A percentile compares a stretch with the other conserved stretches of the same genome.
Conservation (phyloP, 2,888 invertebrate species). For the Tillus elongatus region DNA sequence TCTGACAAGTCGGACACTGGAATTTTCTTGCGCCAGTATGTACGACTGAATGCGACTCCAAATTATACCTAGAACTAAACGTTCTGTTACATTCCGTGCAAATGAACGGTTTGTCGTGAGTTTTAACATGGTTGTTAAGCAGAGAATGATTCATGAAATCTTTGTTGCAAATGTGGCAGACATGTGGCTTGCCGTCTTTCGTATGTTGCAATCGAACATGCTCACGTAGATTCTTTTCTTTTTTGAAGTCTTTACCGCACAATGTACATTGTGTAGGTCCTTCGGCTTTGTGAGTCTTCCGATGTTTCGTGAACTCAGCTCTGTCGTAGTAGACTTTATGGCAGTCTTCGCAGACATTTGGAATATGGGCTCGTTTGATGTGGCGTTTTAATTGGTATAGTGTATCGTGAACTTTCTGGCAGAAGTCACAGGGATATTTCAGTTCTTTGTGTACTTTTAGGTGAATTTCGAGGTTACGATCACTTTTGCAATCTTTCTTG, state of each 20-base stretch:
- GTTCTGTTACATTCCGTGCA: conserved; percentile 24
- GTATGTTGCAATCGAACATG: conserved; percentile 41
- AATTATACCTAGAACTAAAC: conserved; percentile 30
- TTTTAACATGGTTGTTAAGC: conserved; percentile 44
- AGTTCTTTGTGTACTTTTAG: conserved; percentile 28
- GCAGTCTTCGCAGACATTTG: conserved; percentile 29
- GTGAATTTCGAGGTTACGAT: conserved; percentile 27
- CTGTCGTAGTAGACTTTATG: conserved; percentile 30
- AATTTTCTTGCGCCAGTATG: conserved; percentile 30
- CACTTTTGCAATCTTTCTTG: conserved; percentile 26
- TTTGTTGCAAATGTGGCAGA: conserved; percentile 47
- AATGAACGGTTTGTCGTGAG: conserved; percentile 42
- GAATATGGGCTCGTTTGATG: conserved; percentile 29
- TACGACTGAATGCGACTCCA: conserved; percentile 29
- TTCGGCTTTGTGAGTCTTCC: conserved; percentile 24
- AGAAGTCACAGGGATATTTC: conserved; percentile 31
- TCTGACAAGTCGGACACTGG: conserved; percentile 28
- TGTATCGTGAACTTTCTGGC: conserved; percentile 28
- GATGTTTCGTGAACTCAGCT: conserved; percentile 28
- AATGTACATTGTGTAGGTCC: conserved; percentile 25
- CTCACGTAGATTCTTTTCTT: conserved; percentile 30
- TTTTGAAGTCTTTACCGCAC: conserved; percentile 29
- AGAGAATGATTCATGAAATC: conserved; percentile 45
- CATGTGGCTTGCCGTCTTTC: conserved; percentile 45
- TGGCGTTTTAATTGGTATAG: conserved; percentile 30